These are phyloP conservation scores for Rhinopomastus cyanomelas DNA, from an alignment of 2,113 vertebrate genomes.

Conservation along the genomic window DNA sequence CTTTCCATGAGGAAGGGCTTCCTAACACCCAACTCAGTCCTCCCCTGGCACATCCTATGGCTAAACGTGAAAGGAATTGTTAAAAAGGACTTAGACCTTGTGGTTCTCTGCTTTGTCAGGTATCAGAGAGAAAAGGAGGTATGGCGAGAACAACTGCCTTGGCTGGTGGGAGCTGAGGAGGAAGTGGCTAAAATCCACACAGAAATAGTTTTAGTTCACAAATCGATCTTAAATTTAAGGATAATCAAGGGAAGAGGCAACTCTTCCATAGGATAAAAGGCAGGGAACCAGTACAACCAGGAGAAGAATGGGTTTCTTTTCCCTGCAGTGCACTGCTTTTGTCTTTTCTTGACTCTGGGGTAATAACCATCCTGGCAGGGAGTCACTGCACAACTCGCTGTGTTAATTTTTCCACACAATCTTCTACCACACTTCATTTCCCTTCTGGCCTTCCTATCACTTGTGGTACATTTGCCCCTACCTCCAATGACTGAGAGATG, in stretches of 20 bases:
- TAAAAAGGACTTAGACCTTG: neutral
- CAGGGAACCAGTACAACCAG: neutral
- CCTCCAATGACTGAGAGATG: neutral
- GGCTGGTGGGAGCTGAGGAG: neutral
- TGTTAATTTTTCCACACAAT: constrained; percentile 35
- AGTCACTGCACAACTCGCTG: neutral
- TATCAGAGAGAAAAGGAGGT: neutral
- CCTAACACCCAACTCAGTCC: too few relatives aligned
- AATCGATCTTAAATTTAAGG: neutral
- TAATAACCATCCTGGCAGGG: neutral
- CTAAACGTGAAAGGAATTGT: neutral
- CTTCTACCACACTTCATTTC: constrained; percentile 52
- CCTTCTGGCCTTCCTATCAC: neutral
- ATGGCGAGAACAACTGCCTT: neutral
- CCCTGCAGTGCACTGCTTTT: neutral
- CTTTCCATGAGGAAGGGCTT: too few relatives aligned
- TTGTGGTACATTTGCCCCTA: constrained; percentile 37
- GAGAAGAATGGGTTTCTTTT: neutral
- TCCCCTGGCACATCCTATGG: too few relatives aligned
- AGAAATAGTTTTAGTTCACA: neutral
- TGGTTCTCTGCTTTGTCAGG: neutral
- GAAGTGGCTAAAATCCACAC: neutral
- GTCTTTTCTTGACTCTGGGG: neutral
- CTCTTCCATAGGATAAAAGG: neutral
- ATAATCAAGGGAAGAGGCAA: neutral